These are phyloP conservation scores for Rosalia funebris DNA, from an alignment of 2,888 invertebrate species.

Conservation along the genomic window DNA sequence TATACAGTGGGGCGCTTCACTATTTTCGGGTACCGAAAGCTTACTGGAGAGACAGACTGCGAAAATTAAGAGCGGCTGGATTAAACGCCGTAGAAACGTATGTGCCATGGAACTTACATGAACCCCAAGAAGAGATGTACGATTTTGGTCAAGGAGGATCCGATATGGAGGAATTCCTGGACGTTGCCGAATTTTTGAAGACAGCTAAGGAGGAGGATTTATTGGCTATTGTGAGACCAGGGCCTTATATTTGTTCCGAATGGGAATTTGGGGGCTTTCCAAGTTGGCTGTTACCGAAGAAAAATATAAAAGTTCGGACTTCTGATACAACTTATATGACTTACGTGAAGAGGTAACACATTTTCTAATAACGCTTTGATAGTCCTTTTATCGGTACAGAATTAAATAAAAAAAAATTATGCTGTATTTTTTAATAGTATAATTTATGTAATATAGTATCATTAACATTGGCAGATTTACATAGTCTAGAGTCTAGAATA, in stretches of 20 bases:
- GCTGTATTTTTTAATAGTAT: too few species aligned
- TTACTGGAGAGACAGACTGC: slow-evolving; percentile 85
- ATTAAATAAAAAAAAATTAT: too few species aligned
- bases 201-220: slow-evolving; percentile 82
- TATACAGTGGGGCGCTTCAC: slow-evolving; percentile 75
- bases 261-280: slow-evolving; percentile 72
- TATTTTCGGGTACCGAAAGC: slow-evolving; percentile 84
- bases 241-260: slow-evolving; percentile 94
- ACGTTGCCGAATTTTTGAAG: slow-evolving; percentile 74
- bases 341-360: slow-evolving; percentile 54
- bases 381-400: too few species aligned
- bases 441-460: too few species aligned
- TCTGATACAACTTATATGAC: slow-evolving; percentile 58
- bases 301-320: slow-evolving; percentile 63
- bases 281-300: slow-evolving; percentile 58
- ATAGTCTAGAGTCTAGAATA: too few species aligned
- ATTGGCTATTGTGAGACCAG: slow-evolving; percentile 83
- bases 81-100: slow-evolving; percentile 89
- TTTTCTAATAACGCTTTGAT: too few species aligned
- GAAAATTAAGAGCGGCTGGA: slow-evolving; percentile 83
- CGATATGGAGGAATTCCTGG: slow-evolving; percentile 63
- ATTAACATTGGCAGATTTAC: too few species aligned
- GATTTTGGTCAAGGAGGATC: slow-evolving; percentile 71
- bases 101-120: slow-evolving; percentile 91
- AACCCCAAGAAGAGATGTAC: slow-evolving; percentile 71